Conservation (phyloP, 35 echinoderm and acorn worm genomes). For the Hemicentrotus pulcherrimus region DNA sequence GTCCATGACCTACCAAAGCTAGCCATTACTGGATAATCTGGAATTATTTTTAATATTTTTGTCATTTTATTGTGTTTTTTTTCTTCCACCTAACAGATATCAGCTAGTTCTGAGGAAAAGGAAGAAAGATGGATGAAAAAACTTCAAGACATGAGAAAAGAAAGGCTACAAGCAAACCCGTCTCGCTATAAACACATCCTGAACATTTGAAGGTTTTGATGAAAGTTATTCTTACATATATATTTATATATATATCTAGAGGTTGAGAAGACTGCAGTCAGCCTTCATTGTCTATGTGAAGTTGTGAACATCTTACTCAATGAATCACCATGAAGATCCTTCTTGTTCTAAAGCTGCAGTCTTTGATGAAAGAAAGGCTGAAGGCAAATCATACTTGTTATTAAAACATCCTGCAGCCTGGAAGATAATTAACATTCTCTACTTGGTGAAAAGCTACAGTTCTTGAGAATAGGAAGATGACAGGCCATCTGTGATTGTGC, state of each 20-base stretch:
- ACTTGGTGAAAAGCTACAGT: too few relatives aligned
- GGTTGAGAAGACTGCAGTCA: not conserved
- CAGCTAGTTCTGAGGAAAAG: constrained; percentile 62
- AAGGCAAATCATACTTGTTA: constrained; percentile 51
- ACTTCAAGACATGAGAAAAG: constrained; percentile 59
- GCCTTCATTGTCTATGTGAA: not conserved
- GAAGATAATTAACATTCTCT: not conserved
- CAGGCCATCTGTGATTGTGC: not conserved
- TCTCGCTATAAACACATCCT: constrained; percentile 51
- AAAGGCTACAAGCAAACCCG: constrained; percentile 58
- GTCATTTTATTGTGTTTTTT: not conserved
- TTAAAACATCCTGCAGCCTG: constrained; percentile 7
- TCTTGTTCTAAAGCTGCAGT: constrained; percentile 40
- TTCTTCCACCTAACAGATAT: constrained; percentile 55
- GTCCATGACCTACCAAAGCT: too few relatives aligned
- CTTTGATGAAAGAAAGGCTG: constrained; percentile 58
- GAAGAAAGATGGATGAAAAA: constrained; percentile 68
- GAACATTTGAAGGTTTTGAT: not conserved
- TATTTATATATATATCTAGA: not conserved
- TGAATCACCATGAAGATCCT: too few relatives aligned
- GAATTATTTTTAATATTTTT: too few relatives aligned
- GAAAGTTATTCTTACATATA: not conserved
- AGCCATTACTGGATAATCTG: too few relatives aligned
- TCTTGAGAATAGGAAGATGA: not conserved
- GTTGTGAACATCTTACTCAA: not conserved